phyloP scores from a whole-genome alignment of 23 tunicate species.

The Phallusia fumigata region DNA sequence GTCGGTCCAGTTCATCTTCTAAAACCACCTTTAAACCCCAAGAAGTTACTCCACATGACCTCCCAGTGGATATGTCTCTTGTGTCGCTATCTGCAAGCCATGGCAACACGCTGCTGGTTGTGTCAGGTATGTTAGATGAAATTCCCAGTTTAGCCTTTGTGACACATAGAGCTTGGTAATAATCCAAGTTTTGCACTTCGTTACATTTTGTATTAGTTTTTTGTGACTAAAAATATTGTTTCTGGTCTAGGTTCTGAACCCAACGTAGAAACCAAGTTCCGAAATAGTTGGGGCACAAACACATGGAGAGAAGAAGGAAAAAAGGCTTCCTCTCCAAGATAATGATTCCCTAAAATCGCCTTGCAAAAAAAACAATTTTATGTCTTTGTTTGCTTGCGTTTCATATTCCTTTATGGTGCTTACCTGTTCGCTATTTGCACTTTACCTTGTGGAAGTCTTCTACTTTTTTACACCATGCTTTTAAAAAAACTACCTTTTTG shows the following conservation, averaged over 20 bases:
- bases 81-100: slow-evolving; percentile 80
- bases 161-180: too few species aligned
- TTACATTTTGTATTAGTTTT: not conserved
- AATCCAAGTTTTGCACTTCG: not conserved
- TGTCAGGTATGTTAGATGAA: slow-evolving; percentile 53
- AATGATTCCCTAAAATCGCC: not conserved
- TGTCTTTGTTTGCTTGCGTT: not conserved
- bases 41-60: slow-evolving; percentile 44
- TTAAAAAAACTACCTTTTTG: too few species aligned
- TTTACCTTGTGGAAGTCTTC: not conserved
- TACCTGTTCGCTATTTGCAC: not conserved
- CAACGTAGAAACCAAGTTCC: slow-evolving; percentile 61
- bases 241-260: slow-evolving; percentile 47
- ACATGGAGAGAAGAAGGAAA: slow-evolving; percentile 95
- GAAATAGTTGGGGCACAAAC: slow-evolving; percentile 90
- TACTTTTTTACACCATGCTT: too few species aligned
- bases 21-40: slow-evolving; percentile 49
- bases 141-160: too few species aligned
- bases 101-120: slow-evolving; percentile 66
- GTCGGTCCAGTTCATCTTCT: slow-evolving; percentile 53
- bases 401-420: not conserved
- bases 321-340: slow-evolving; percentile 56
- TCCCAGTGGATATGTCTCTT: slow-evolving; percentile 39
- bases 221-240: too few species aligned
- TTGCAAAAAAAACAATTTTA: not conserved